These are phyloP conservation scores for Drosophila carrolli DNA, from an alignment of 1,140 invertebrate genomes.

Conservation along the genomic window DNA sequence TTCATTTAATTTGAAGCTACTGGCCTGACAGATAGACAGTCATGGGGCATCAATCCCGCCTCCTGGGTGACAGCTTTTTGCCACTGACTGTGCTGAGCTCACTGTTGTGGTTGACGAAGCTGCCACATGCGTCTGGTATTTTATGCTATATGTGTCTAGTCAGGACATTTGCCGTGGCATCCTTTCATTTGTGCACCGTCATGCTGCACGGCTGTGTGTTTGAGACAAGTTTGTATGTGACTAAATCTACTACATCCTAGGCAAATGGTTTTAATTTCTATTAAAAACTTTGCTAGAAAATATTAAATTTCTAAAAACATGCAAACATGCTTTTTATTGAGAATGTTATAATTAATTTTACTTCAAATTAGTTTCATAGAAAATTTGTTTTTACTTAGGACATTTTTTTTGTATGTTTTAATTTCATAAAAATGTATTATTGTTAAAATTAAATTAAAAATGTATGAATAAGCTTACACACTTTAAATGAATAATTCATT, in stretches of 20 bases:
- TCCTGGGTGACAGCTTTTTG: constrained; percentile 29
- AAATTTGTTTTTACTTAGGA: too few relatives aligned
- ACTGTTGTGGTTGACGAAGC: constrained; percentile 19
- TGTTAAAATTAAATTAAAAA: too few relatives aligned
- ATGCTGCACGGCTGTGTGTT: constrained; percentile 6
- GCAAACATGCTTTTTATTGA: background rate
- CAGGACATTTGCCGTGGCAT: constrained; percentile 26
- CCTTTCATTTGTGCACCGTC: constrained; percentile 28
- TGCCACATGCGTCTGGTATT: constrained; percentile 27
- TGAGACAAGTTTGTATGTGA: background rate
- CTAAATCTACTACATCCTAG: background rate
- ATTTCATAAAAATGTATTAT: too few relatives aligned
- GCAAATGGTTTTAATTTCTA: constrained; percentile 11
- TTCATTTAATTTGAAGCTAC: constrained; percentile 32
- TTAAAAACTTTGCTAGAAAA: background rate
- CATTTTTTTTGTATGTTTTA: too few relatives aligned
- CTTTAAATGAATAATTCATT: too few relatives aligned
- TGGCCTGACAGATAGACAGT: constrained; percentile 23
- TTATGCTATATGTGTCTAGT: constrained; percentile 24
- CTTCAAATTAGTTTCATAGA: too few relatives aligned
- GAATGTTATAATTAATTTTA: background rate
- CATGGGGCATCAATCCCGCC: constrained; percentile 19
- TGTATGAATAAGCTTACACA: too few relatives aligned
- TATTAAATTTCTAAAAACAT: background rate
- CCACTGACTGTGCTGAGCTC: constrained; percentile 24